phyloP scores from a whole-genome alignment of 2,797 vertebrate genomes.

The Gila robusta region DNA sequence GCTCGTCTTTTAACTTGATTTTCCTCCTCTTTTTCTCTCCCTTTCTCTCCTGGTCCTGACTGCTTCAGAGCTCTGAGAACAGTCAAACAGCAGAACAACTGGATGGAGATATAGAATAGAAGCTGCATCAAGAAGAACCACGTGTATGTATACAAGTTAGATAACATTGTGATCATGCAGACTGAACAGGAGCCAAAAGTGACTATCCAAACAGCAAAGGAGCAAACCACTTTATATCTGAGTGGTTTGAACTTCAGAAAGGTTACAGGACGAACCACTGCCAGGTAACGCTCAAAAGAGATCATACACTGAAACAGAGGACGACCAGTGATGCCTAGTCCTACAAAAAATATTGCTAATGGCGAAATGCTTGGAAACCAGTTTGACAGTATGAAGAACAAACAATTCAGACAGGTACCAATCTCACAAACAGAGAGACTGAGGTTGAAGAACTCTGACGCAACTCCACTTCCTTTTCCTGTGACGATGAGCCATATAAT shows the following conservation, averaged over 20 bases:
- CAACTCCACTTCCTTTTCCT: neutral
- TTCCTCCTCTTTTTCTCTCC: slow-evolving; percentile 42
- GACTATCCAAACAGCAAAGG: slow-evolving; percentile 27
- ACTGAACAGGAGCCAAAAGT: neutral
- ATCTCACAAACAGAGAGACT: slow-evolving; percentile 42
- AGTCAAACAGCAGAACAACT: slow-evolving; percentile 47
- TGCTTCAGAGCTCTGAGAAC: slow-evolving; percentile 49
- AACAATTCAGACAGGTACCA: slow-evolving; percentile 14
- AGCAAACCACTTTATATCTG: slow-evolving; percentile 34
- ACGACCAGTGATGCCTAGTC: neutral
- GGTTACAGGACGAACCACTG: slow-evolving; percentile 50
- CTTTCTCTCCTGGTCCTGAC: slow-evolving; percentile 45
- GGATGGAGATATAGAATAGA: slow-evolving; percentile 24
- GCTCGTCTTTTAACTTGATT: slow-evolving; percentile 61
- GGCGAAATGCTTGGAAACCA: too few species aligned
- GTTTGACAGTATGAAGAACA: neutral
- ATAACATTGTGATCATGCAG: neutral
- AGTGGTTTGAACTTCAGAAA: slow-evolving; percentile 52
- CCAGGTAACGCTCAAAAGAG: slow-evolving; percentile 56
- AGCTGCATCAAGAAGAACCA: slow-evolving; percentile 21
- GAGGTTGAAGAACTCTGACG: slow-evolving; percentile 40
- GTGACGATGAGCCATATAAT: slow-evolving; percentile 41
- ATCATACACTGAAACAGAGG: slow-evolving; percentile 54
- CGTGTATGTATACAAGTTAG: neutral
- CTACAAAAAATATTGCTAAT: neutral